Conservation (phyloP, 2,888 invertebrate genomes). For the Drosophila eohydei region DNA sequence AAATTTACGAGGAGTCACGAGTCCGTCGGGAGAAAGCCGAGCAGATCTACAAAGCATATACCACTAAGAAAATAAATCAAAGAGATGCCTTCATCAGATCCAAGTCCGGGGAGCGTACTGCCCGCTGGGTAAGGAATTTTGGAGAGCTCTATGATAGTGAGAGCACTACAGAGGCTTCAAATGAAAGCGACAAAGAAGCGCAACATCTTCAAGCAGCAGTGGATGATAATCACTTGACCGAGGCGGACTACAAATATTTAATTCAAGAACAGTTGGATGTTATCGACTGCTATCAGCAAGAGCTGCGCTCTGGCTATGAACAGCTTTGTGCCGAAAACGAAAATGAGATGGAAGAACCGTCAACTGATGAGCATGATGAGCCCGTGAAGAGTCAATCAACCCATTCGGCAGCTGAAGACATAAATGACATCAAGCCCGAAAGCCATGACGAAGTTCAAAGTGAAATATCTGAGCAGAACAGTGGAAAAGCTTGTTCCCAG, state of each 20-base stretch:
- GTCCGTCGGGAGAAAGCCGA: conserved; percentile 51
- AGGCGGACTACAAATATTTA: conserved; percentile 5
- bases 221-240: neutral
- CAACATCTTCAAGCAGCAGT: neutral
- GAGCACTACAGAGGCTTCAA: conserved; percentile 19
- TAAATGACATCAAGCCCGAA: neutral
- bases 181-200: conserved; percentile 16
- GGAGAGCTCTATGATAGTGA: conserved; percentile 10
- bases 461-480: neutral
- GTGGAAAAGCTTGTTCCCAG: neutral
- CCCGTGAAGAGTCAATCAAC: too few relatives aligned
- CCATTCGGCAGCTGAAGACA: neutral
- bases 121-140: conserved; percentile 31
- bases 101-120: conserved; percentile 24
- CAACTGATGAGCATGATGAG: neutral
- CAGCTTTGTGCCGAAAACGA: conserved; percentile 5
- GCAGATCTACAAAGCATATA: conserved; percentile 31
- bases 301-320: conserved; percentile 1
- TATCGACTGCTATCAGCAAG: conserved; percentile 5
- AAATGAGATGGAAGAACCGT: neutral
- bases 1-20: conserved; percentile 59
- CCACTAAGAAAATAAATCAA: conserved; percentile 19
- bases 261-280: conserved; percentile 20
- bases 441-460: too few relatives aligned
- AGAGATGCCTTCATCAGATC: neutral